A percentile compares a stretch with the other conserved stretches of the same genome.
Conservation (phyloP, 2,113 vertebrate genomes). For the Trematocara macrostoma region DNA sequence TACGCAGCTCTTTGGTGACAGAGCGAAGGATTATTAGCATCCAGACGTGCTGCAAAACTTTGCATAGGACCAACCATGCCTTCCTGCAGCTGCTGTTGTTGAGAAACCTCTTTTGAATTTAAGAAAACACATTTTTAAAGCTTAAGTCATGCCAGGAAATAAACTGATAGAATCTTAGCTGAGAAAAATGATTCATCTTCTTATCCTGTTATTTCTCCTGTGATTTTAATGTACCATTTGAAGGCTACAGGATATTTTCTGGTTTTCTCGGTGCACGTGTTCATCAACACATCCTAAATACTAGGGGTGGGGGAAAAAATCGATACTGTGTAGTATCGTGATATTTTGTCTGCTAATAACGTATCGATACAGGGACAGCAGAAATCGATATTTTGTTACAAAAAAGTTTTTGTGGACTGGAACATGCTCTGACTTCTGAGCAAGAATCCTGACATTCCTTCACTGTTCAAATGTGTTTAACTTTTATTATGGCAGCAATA, state of each 20-base stretch:
- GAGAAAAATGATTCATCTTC: not conserved
- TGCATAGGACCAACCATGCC: not conserved
- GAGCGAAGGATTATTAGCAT: not conserved
- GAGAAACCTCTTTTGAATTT: not conserved
- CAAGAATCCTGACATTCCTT: too few relatives aligned
- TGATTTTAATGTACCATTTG: not conserved
- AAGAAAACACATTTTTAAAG: not conserved
- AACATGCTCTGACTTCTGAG: too few relatives aligned
- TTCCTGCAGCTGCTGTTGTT: accelerated
- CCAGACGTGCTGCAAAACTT: not conserved
- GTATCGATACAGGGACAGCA: too few relatives aligned
- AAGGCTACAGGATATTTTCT: not conserved
- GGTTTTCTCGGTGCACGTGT: not conserved
- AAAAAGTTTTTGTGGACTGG: too few relatives aligned
- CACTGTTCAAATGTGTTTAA: too few relatives aligned
- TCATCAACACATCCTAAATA: not conserved
- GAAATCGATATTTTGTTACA: too few relatives aligned
- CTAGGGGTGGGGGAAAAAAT: too few relatives aligned
- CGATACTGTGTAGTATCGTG: too few relatives aligned
- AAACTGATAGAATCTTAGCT: not conserved
- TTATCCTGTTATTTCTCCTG: not conserved
- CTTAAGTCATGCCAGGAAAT: not conserved
- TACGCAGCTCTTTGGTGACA: not conserved
- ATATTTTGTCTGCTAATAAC: too few relatives aligned
- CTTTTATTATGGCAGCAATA: too few relatives aligned